phyloP scores from a whole-genome alignment of 1,140 invertebrate genomes.

The Ceratosolen fusciceps region DNA sequence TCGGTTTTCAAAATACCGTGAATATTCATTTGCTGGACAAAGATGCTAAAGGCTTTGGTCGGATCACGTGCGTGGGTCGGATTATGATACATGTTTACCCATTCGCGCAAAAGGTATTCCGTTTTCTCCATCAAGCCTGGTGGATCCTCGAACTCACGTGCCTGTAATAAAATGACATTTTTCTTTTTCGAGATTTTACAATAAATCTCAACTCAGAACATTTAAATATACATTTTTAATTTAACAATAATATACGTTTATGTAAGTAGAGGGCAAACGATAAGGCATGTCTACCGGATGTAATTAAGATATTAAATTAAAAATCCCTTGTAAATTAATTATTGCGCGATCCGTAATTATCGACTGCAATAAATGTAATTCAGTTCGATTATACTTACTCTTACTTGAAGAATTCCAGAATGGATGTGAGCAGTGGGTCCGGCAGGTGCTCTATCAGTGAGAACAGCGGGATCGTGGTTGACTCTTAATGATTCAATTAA shows the following conservation, averaged over 20 bases:
- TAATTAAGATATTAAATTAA: too few relatives aligned
- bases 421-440: slow-evolving; percentile 92
- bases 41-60: slow-evolving; percentile 93
- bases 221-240: too few relatives aligned
- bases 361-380: neutral
- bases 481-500: slow-evolving; percentile 83
- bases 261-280: too few relatives aligned
- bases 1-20: slow-evolving; percentile 98
- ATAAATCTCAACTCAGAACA: too few relatives aligned
- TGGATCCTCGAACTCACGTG: slow-evolving; percentile 93
- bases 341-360: neutral
- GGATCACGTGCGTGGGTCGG: slow-evolving; percentile 86
- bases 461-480: slow-evolving; percentile 78
- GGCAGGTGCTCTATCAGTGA: slow-evolving; percentile 79
- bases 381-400: slow-evolving; percentile 69
- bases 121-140: slow-evolving; percentile 95
- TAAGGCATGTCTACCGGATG: too few relatives aligned
- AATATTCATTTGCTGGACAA: slow-evolving; percentile 96
- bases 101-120: slow-evolving; percentile 93
- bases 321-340: too few relatives aligned
- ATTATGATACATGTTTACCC: slow-evolving; percentile 92
- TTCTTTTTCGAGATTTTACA: slow-evolving; percentile 29
- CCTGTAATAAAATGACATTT: slow-evolving; percentile 68
- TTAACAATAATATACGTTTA: too few relatives aligned
- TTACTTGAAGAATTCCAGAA: slow-evolving; percentile 88